Conservation (phyloP, 2,888 invertebrate genomes). For the Pheosia tremula region DNA sequence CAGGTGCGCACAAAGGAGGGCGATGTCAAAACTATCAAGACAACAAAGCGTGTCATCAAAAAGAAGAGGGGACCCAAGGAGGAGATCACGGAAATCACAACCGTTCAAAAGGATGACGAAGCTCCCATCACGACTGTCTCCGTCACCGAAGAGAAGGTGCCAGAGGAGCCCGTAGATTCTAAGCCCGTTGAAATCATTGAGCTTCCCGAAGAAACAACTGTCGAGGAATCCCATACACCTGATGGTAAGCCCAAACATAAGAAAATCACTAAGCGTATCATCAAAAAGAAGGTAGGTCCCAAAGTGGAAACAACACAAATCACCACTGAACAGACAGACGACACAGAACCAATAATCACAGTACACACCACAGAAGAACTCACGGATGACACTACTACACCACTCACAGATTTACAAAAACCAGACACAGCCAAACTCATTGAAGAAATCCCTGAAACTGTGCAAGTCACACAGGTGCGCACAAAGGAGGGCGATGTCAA, state of each 20-base stretch:
- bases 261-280: conserved; percentile 51
- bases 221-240: conserved; percentile 25
- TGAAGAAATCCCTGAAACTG: conserved; percentile 8
- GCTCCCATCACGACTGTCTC: conserved; percentile 24
- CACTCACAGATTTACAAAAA: not conserved
- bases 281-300: conserved; percentile 59
- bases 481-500: conserved; percentile 29
- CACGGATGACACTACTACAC: conserved; percentile 1
- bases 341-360: conserved; percentile 64
- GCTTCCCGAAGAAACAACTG: conserved; percentile 24
- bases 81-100: conserved; percentile 33
- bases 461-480: conserved; percentile 36
- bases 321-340: conserved; percentile 66
- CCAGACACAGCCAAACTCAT: not conserved
- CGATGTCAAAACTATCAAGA: conserved; percentile 29
- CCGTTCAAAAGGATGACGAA: conserved; percentile 25
- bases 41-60: conserved; percentile 44
- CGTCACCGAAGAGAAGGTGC: not conserved
- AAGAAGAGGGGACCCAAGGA: conserved; percentile 25
- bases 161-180: not conserved
- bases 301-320: conserved; percentile 51
- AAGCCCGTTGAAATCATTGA: conserved; percentile 28
- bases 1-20: conserved; percentile 30
- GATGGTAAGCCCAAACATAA: conserved; percentile 30
- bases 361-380: conserved; percentile 53